Base-by-base conservation (phyloP, 2,888 invertebrate genomes). In the Athalia circularis region DNA sequence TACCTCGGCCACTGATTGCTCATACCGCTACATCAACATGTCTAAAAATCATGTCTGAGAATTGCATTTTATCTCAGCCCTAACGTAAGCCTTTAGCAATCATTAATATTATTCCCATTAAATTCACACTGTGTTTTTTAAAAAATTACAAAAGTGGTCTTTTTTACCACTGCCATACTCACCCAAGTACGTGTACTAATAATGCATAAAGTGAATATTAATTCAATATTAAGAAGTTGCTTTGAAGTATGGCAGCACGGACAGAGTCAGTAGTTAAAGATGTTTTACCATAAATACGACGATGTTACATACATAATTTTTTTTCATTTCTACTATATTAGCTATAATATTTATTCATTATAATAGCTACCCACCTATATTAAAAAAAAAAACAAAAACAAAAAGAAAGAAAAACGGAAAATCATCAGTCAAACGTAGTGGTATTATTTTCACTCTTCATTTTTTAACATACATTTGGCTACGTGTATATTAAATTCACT, bases 1-100 rank as follows among this genome's bases (percentile, higher is more conserved):
- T 89, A 89, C 86, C 87, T 90, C 89, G 88, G 88, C 88, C 86
- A 89, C 86, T 84, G 86, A 86, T 86, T 84, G 88, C 89, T 88
- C 86, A 87, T 86, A 87, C 85, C 87, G 88, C 87, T 88, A 86
- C 87, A 87, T 87, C 85, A 86, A 62, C 85, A 80, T 86, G 84
- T 84, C 80, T 82, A 83, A 85, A 5, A 43, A 82, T 86, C 84
- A 86, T 86, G 83, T 86, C 84, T 86, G 85, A 85, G 84, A 85
- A 85, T 84, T 85, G 85, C 86, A 86, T 86, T 84, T 75, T 80
- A 82, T 87, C 85, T 82, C 82, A 86, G 84, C 85, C 85, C 84
- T 85, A 84, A 86, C 84, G 81, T 79, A 80, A 79, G 80, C 81
- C 83, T 83, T 72, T 81, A 77, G 62, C 75, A 48, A 72, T 72